A percentile compares a stretch with the other conserved stretches of the same genome.
Evolutionary conservation across 2,888 invertebrate species (phyloP).

Genomic region (Ethmia dodecea): DNA sequence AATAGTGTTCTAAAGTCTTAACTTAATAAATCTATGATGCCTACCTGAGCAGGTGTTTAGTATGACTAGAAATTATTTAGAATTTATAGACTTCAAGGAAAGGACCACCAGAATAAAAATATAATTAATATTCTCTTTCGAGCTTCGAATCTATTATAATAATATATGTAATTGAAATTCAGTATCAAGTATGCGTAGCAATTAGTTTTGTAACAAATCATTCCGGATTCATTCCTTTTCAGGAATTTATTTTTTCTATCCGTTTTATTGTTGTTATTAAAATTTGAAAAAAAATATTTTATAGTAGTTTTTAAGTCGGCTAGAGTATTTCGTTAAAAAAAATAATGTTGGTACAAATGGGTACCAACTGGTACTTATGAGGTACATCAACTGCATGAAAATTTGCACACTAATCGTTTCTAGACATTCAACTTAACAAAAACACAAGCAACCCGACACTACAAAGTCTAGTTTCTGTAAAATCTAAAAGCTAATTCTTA

Average conservation of each 20-base stretch:
- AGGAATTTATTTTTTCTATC: conserved; percentile 29
- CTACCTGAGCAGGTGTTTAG: too few relatives aligned
- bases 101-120: conserved; percentile 6
- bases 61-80: conserved; percentile 6
- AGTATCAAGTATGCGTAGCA: not conserved
- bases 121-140: conserved; percentile 6
- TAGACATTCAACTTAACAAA: conserved; percentile 4
- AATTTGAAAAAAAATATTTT: conserved; percentile 11
- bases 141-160: conserved; percentile 20
- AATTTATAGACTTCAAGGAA: conserved; percentile 4
- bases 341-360: conserved; percentile 3
- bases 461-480: too few relatives aligned
- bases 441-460: too few relatives aligned
- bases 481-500: too few relatives aligned
- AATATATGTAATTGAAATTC: not conserved
- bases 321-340: conserved; percentile 7
- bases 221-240: conserved; percentile 52
- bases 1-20: too few relatives aligned
- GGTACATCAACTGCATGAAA: conserved; percentile 1
- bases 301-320: conserved; percentile 25
- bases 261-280: conserved; percentile 3
- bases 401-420: not conserved
- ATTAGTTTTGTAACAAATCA: conserved; percentile 21
- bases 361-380: conserved; percentile 14
- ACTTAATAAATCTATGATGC: too few relatives aligned